A percentile compares a stretch with the other conserved stretches of the same genome.
Evolutionary conservation across 2,888 invertebrate species (phyloP).

Genomic region (Vesta saturnalis): DNA sequence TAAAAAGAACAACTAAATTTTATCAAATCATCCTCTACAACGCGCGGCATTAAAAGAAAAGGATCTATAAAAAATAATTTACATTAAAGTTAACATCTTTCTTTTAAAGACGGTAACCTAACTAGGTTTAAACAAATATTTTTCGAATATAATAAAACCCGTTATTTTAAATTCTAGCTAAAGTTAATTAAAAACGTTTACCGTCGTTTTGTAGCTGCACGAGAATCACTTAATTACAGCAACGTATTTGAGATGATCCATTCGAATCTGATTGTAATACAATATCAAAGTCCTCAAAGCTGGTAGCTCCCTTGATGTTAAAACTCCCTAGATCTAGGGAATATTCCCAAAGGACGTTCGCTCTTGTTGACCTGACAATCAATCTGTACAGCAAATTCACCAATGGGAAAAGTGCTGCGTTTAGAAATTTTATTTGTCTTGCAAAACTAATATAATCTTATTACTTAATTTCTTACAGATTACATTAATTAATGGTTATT

Average conservation of each 20-base stretch:
- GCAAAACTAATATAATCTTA: conserved; percentile 5
- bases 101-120: too few species aligned
- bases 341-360: conserved; percentile 20
- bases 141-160: too few species aligned
- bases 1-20: too few species aligned
- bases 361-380: conserved; percentile 26
- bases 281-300: conserved; percentile 19
- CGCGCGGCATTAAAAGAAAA: too few species aligned
- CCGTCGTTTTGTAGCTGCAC: too few species aligned
- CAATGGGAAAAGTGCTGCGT: conserved; percentile 8
- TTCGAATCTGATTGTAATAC: conserved; percentile 18
- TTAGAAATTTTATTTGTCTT: conserved; percentile 13
- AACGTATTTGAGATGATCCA: neutral
- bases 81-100: too few species aligned
- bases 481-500: too few species aligned
- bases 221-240: conserved; percentile 2
- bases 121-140: too few species aligned
- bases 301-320: conserved; percentile 20
- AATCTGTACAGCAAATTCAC: conserved; percentile 24
- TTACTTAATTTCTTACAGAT: conserved; percentile 14
- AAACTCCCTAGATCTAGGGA: conserved; percentile 25
- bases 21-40: too few species aligned
- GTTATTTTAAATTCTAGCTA: too few species aligned
- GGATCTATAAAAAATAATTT: too few species aligned
- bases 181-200: too few species aligned